Percentiles rank a stretch among this genome's conserved stretches.
Evolutionary conservation across 1,140 invertebrate species (phyloP).

Genomic region (Steinernema khuongi): DNA sequence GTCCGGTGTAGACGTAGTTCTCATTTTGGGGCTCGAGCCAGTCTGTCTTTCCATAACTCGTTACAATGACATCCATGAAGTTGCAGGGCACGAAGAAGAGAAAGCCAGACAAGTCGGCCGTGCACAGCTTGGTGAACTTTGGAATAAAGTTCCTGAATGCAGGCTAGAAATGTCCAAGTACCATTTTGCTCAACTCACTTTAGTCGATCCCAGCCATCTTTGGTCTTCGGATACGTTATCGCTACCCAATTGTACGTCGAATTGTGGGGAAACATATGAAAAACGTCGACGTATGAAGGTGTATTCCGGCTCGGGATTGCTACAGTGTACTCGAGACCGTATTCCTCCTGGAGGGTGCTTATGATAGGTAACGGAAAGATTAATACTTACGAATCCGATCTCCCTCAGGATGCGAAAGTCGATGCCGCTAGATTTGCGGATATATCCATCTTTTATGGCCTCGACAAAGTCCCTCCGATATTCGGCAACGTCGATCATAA

Average conservation of each 20-base stretch:
- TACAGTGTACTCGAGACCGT: constrained; percentile 6
- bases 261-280: background rate
- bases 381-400: background rate
- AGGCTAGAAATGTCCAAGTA: background rate
- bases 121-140: background rate
- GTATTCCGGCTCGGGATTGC: background rate
- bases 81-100: constrained; percentile 18
- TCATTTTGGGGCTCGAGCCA: background rate
- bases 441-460: constrained; percentile 1
- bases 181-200: background rate
- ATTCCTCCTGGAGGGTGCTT: background rate
- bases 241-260: background rate
- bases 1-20: background rate
- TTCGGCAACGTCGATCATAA: constrained; percentile 29
- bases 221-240: background rate
- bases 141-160: background rate
- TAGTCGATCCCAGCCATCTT: background rate
- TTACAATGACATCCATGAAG: constrained; percentile 4
- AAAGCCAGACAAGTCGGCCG: background rate
- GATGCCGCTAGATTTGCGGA: no score
- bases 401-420: background rate
- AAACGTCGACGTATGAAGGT: background rate
- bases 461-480: constrained; percentile 15
- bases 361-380: background rate
- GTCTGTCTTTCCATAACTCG: background rate